These are phyloP conservation scores for Numida meleagris DNA, from an alignment of 2,113 vertebrate species.

Conservation along the genomic window DNA sequence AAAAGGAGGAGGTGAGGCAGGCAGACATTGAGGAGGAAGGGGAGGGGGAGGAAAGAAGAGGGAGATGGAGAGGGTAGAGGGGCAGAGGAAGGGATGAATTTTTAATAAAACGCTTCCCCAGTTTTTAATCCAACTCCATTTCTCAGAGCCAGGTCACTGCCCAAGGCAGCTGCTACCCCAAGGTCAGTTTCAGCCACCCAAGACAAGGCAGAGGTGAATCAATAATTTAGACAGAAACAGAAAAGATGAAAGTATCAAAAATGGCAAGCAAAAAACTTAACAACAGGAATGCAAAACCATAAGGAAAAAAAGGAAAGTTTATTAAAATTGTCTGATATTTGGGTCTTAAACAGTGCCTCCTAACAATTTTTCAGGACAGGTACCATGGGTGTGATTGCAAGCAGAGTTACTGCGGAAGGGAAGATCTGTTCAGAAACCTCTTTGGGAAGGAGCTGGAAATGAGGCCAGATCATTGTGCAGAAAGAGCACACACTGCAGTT, in stretches of 20 bases:
- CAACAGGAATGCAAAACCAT: not conserved
- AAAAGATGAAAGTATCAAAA: not conserved
- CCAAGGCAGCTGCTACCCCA: not conserved
- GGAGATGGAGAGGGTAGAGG: not conserved
- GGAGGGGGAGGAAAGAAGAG: accelerated
- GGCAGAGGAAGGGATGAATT: not conserved
- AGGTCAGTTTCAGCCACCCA: not conserved
- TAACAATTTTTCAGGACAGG: not conserved
- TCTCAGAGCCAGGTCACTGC: not conserved
- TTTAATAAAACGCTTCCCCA: not conserved
- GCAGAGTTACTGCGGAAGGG: not conserved
- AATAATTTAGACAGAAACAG: not conserved
- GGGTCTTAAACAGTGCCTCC: not conserved
- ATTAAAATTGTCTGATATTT: not conserved
- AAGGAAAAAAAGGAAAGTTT: not conserved
- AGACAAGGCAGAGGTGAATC: not conserved
- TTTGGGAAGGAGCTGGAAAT: not conserved
- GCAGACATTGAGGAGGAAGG: not conserved
- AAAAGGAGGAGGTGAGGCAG: not conserved
- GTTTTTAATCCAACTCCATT: not conserved
- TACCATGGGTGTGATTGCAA: accelerated
- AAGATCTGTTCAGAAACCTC: not conserved
- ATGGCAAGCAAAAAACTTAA: not conserved
- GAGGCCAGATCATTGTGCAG: not conserved
- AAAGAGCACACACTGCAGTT: not conserved